A percentile compares a stretch with the other conserved stretches of the same genome.
Conservation (phyloP, 2,888 invertebrate genomes). For the Hydropsyche betteni region DNA sequence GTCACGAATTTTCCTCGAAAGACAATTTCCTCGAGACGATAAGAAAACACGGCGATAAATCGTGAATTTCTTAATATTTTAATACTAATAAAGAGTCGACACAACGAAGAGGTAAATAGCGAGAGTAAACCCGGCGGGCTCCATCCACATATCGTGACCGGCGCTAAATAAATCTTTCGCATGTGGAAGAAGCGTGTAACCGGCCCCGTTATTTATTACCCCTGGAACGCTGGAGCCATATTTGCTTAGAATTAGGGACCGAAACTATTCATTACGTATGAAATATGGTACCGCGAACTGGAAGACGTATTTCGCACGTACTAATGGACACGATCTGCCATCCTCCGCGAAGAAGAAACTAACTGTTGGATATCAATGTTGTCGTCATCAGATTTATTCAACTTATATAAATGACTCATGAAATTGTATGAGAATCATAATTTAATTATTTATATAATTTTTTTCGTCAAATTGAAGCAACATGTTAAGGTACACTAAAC, state of each 20-base stretch:
- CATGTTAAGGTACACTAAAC: too few relatives aligned
- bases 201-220: slow-evolving; percentile 39
- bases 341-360: too few relatives aligned
- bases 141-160: slow-evolving; percentile 29
- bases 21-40: neutral
- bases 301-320: neutral
- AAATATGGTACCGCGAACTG: slow-evolving; percentile 20
- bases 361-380: too few relatives aligned
- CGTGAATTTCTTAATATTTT: slow-evolving; percentile 38
- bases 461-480: too few relatives aligned
- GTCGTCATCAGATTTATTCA: too few relatives aligned
- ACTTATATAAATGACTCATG: too few relatives aligned
- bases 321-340: slow-evolving; percentile 27
- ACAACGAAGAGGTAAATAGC: slow-evolving; percentile 1
- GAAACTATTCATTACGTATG: slow-evolving; percentile 37
- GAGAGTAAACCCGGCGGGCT: too few relatives aligned
- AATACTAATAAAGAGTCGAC: slow-evolving; percentile 9
- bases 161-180: slow-evolving; percentile 40
- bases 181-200: slow-evolving; percentile 26
- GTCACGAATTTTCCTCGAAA: neutral
- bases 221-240: slow-evolving; percentile 34
- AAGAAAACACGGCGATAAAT: slow-evolving; percentile 33
- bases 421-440: too few relatives aligned
- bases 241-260: slow-evolving; percentile 39
- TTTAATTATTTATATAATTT: too few relatives aligned